Conservation (phyloP, 2,888 invertebrate species). For the Campoplex nolae region DNA sequence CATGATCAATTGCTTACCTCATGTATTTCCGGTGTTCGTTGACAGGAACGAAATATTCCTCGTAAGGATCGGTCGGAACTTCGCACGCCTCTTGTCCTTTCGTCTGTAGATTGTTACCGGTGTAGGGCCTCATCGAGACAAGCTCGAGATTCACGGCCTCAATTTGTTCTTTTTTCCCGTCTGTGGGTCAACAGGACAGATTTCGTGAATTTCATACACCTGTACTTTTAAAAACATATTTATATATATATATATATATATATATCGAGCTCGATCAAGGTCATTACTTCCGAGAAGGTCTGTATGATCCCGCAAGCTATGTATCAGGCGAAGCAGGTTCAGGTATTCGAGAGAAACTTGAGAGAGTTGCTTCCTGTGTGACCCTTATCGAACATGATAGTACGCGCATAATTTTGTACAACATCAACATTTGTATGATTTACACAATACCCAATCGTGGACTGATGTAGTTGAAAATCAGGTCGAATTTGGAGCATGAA, state of each 20-base stretch:
- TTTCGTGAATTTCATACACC: constrained; percentile 56
- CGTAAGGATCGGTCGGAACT: constrained; percentile 89
- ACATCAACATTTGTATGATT: too few species aligned
- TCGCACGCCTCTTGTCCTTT: constrained; percentile 84
- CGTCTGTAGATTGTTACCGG: constrained; percentile 86
- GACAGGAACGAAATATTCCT: constrained; percentile 94
- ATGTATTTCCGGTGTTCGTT: constrained; percentile 94
- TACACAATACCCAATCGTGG: neutral
- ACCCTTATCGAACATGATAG: constrained; percentile 65
- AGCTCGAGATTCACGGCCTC: constrained; percentile 93
- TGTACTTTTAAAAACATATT: constrained; percentile 18
- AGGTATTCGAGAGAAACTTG: constrained; percentile 70
- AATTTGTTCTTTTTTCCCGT: constrained; percentile 83
- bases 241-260: constrained; percentile 5
- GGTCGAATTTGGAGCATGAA: neutral
- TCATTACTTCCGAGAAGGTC: constrained; percentile 41
- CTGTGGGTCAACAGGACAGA: constrained; percentile 70
- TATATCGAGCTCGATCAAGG: constrained; percentile 58
- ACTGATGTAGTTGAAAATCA: neutral
- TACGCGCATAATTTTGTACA: neutral
- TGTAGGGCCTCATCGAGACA: constrained; percentile 89
- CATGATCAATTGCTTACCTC: constrained; percentile 86
- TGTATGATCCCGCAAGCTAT: constrained; percentile 52
- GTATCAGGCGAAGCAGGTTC: constrained; percentile 55
- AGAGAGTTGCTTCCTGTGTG: constrained; percentile 69